A percentile compares a stretch with the other conserved stretches of the same genome.
phyloP scores from a whole-genome alignment of 2,888 invertebrate genomes.

The Stenodema calcarata region DNA sequence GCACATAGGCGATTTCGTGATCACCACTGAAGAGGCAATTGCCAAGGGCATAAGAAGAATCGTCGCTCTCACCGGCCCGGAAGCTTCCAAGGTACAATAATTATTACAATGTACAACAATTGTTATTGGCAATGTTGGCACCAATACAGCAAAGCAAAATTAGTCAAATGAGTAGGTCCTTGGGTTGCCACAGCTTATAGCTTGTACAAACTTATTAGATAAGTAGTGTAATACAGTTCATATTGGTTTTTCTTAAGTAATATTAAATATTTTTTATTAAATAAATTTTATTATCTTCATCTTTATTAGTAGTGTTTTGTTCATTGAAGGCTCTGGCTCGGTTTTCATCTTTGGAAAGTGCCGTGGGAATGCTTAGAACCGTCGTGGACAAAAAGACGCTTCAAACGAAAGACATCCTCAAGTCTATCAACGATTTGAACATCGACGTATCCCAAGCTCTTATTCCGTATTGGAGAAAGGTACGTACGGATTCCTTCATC shows the following conservation, averaged over 20 bases:
- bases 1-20: slow-evolving; percentile 94
- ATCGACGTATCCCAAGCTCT: slow-evolving; percentile 89
- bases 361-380: slow-evolving; percentile 69
- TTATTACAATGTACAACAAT: too few relatives aligned
- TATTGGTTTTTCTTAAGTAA: too few relatives aligned
- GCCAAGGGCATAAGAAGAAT: slow-evolving; percentile 97
- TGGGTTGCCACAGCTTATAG: too few relatives aligned
- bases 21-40: slow-evolving; percentile 97
- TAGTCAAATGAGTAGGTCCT: too few relatives aligned
- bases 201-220: too few relatives aligned
- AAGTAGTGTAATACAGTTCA: too few relatives aligned
- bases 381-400: slow-evolving; percentile 68
- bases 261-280: too few relatives aligned
- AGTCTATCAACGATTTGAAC: slow-evolving; percentile 78
- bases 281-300: neutral
- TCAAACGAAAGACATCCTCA: slow-evolving; percentile 62
- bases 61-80: slow-evolving; percentile 94
- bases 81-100: slow-evolving; percentile 71
- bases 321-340: slow-evolving; percentile 77
- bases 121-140: too few relatives aligned
- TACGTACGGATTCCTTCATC: too few relatives aligned
- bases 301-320: neutral
- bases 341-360: slow-evolving; percentile 77
- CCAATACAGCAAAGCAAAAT: too few relatives aligned
- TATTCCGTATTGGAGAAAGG: slow-evolving; percentile 90